Base-by-base conservation (phyloP, 2,888 invertebrate species). In the Gymnoscelis rufifasciata region DNA sequence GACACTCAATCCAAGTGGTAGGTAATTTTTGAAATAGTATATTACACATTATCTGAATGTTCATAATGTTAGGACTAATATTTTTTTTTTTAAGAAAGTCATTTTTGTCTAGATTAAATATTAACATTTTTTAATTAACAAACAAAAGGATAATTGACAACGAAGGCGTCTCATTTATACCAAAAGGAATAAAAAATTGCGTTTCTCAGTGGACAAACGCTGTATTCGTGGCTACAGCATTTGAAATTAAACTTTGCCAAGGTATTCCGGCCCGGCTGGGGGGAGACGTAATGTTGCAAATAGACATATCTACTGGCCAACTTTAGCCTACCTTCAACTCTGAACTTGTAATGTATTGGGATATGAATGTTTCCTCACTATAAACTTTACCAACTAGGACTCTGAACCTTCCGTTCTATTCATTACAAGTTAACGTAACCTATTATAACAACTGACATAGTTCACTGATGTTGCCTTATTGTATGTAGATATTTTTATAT, bases 261-360 rank as follows among this genome's bases (percentile, higher is more conserved):
- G 52, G 48, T 52, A 52, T 52, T 52, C 52, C 30, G 27, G 35
- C 45, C 48, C 45, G 40, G 24, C 35, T 29, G 38, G 33, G 43
- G 51, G 48, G 47, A 41, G 38, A 65, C 65, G 65, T 63, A 61
- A 67, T 61, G 66, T 62, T 62, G 60, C 70, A 65, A 64, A 65
- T 64, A 64, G 62, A 73, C 68, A 71, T 69, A 69, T 73, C 67
- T 64, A 66, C 65, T 64, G 55, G 42, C 14, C 41, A 65, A 51
- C 40, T 51, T 50, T 29, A 62, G 62, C 64, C 60, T 62, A 57
- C 59, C 56, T 57, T 48, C 39, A 39, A 48, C 48, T 48, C 30
- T 35, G 30, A 39, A 42, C 42, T 38, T 39, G 38, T 43, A 35
- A 35, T 35, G 47, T 38, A 38, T 39, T 43, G 38, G 27, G 44